These are phyloP conservation scores for Delia radicum DNA, from an alignment of 1,140 invertebrate species.

Conservation along the genomic window DNA sequence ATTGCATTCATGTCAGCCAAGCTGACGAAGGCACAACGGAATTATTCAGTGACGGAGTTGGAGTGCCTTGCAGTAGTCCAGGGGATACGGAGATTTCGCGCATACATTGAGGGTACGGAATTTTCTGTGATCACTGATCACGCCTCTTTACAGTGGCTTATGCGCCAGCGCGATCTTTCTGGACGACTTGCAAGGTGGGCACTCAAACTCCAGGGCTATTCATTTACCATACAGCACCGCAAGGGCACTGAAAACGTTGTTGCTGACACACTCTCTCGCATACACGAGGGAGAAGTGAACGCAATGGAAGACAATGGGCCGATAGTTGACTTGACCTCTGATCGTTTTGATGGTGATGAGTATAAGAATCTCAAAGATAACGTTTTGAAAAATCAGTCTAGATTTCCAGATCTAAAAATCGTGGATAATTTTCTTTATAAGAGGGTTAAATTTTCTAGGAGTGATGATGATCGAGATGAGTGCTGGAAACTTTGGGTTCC, in stretches of 20 bases:
- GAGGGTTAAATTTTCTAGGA: background rate
- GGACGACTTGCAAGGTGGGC: conserved; percentile 45
- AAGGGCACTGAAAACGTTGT: background rate
- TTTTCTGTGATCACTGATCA: conserved; percentile 54
- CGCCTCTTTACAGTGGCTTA: conserved; percentile 55
- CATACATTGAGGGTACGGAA: background rate
- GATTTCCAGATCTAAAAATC: too few species aligned
- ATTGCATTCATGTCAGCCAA: too few species aligned
- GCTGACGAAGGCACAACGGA: too few species aligned
- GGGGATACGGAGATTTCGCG: background rate
- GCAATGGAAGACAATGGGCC: too few species aligned
- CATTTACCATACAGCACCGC: conserved; percentile 40
- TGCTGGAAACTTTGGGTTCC: background rate
- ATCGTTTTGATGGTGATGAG: too few species aligned
- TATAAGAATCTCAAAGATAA: background rate
- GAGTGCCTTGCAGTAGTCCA: too few species aligned
- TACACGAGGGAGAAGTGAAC: too few species aligned
- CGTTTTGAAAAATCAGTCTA: background rate
- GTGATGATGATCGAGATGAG: background rate
- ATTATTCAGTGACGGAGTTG: background rate
- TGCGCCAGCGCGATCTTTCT: conserved; percentile 50
- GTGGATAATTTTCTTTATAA: too few species aligned
- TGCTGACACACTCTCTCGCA: too few species aligned
- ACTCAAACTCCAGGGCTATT: conserved; percentile 43
- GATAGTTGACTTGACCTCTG: too few species aligned